These are phyloP conservation scores for Zaprionus obscuricornis DNA, from an alignment of 2,888 invertebrate genomes.

Conservation along the genomic window DNA sequence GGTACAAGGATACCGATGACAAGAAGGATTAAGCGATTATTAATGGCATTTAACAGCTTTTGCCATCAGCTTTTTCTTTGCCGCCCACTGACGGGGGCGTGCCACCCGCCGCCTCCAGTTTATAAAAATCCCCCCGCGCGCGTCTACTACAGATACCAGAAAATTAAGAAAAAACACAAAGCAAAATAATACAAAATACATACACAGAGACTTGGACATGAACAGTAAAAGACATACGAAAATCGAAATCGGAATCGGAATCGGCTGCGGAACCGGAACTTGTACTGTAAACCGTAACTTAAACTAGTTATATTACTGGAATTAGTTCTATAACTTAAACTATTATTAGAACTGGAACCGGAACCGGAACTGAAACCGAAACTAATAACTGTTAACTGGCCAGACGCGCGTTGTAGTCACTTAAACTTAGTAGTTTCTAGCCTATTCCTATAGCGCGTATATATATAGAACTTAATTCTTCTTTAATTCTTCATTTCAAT, in stretches of 20 bases:
- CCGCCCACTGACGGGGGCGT: conserved; percentile 4
- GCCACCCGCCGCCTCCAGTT: conserved; percentile 32
- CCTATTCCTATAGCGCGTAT: conserved; percentile 65
- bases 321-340: too few relatives aligned
- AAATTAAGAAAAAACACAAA: background rate
- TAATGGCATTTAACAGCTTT: too few relatives aligned
- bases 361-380: conserved; percentile 11
- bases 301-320: too few relatives aligned
- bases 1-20: conserved; percentile 93
- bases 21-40: conserved; percentile 80
- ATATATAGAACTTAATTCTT: conserved; percentile 36
- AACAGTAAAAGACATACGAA: conserved; percentile 22
- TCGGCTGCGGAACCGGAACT: conserved; percentile 11
- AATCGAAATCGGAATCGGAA: conserved; percentile 5
- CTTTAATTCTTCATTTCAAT: background rate
- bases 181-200: background rate
- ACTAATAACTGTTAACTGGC: conserved; percentile 20
- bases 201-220: conserved; percentile 15
- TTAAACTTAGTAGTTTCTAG: conserved; percentile 68
- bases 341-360: conserved; percentile 9
- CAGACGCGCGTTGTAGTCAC: conserved; percentile 70
- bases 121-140: conserved; percentile 36
- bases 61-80: too few relatives aligned
- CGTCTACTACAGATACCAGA: conserved; percentile 40
- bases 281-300: conserved; percentile 23